Percentiles rank a stretch among this genome's conserved stretches.
phyloP scores from a whole-genome alignment of 2,113 vertebrate genomes.

The Clinocottus analis region DNA sequence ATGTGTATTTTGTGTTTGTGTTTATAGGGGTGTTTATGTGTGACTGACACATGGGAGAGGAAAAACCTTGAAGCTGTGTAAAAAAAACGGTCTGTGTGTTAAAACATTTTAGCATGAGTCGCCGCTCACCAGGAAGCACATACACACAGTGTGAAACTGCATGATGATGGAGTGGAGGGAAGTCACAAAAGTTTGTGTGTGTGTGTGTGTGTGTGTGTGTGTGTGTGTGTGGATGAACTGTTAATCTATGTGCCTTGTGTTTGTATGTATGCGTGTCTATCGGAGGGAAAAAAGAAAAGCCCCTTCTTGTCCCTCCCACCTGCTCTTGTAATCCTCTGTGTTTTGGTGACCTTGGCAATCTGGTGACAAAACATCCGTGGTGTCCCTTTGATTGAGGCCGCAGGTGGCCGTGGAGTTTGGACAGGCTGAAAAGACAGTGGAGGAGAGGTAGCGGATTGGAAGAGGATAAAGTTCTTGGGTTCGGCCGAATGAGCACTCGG shows the following conservation, averaged over 20 bases:
- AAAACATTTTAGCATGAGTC: slow-evolving; percentile 55
- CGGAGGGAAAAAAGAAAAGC: slow-evolving; percentile 22
- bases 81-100: slow-evolving; percentile 11
- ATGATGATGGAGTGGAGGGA: slow-evolving; percentile 54
- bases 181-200: slow-evolving; percentile 29
- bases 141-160: slow-evolving; percentile 35
- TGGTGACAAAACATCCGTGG: slow-evolving; percentile 52
- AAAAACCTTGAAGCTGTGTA: slow-evolving; percentile 19
- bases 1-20: slow-evolving; percentile 3
- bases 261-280: slow-evolving; percentile 19
- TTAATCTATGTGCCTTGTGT: slow-evolving; percentile 30
- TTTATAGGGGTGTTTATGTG: slow-evolving; percentile 7
- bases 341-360: slow-evolving; percentile 66
- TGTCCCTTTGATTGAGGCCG: slow-evolving; percentile 64
- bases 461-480: slow-evolving; percentile 33
- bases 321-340: slow-evolving; percentile 65
- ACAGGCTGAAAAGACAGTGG: slow-evolving; percentile 36
- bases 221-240: slow-evolving; percentile 5
- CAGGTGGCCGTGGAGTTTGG: slow-evolving; percentile 34
- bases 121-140: slow-evolving; percentile 42
- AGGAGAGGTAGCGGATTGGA: slow-evolving; percentile 13
- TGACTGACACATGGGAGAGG: slow-evolving; percentile 12
- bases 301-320: slow-evolving; percentile 30
- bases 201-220: slow-evolving; percentile 9
- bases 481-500: background rate